Percentiles rank a stretch among this genome's conserved stretches.
These are phyloP conservation scores for Holothuria leucospilota DNA, from an alignment of 53 echinoderm and acorn worm species.

Conservation along the genomic window DNA sequence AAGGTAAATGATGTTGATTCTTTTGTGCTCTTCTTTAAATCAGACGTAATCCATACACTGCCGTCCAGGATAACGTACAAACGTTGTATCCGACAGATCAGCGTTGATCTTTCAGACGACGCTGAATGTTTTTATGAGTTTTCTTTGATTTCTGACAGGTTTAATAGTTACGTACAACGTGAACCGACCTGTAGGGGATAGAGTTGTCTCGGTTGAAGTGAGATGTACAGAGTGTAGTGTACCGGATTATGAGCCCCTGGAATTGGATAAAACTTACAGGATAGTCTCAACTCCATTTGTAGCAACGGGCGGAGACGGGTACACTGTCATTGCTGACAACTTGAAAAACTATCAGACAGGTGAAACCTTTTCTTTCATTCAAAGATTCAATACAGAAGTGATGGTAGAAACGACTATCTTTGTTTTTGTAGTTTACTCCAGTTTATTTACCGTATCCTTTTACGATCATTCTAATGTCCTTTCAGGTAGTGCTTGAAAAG, in stretches of 20 bases:
- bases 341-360: conserved; percentile 59
- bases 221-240: conserved; percentile 82
- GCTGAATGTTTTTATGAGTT: neutral
- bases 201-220: conserved; percentile 74
- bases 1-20: too few species aligned
- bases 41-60: too few species aligned
- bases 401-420: neutral
- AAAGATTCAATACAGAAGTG: neutral
- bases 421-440: neutral
- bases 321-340: conserved; percentile 68
- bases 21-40: too few species aligned
- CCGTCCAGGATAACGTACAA: too few species aligned
- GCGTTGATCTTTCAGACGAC: too few species aligned
- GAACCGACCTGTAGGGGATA: conserved; percentile 29
- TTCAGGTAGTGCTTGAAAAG: too few species aligned
- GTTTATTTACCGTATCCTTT: neutral
- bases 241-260: conserved; percentile 74
- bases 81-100: too few species aligned
- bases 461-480: neutral
- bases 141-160: conserved; percentile 50
- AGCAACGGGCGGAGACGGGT: conserved; percentile 83
- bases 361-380: neutral
- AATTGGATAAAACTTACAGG: conserved; percentile 66
- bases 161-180: conserved; percentile 76
- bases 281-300: conserved; percentile 68